Conservation (phyloP, 2,797 vertebrate species). For the Hafferia zeledoni region DNA sequence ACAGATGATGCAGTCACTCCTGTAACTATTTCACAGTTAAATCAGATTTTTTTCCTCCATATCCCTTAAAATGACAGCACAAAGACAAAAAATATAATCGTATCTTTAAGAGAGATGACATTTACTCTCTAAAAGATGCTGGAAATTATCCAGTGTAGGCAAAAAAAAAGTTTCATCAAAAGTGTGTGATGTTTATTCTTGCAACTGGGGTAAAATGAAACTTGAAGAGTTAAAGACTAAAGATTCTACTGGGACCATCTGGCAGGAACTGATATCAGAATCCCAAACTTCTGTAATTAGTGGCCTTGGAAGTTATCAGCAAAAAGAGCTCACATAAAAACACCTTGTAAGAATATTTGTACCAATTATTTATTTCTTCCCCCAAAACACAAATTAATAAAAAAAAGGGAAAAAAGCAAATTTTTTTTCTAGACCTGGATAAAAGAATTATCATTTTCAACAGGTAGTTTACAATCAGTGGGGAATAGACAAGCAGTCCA, state of each 20-base stretch:
- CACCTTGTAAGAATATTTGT: conserved; percentile 74
- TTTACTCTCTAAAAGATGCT: conserved; percentile 37
- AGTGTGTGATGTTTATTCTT: neutral
- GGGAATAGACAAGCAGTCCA: conserved; percentile 68
- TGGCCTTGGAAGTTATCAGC: conserved; percentile 21
- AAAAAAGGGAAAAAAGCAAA: conserved; percentile 57
- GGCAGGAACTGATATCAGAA: conserved; percentile 28
- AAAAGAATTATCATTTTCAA: conserved; percentile 72
- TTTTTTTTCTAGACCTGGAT: conserved; percentile 67
- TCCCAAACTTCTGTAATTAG: conserved; percentile 1
- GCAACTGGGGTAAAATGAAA: neutral
- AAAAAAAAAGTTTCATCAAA: neutral
- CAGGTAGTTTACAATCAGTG: conserved; percentile 79
- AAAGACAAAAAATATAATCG: conserved; percentile 23
- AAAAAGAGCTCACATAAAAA: conserved; percentile 73
- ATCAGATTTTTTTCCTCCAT: neutral
- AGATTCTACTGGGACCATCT: neutral
- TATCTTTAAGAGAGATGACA: conserved; percentile 33
- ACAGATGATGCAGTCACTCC: neutral
- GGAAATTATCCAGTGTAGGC: conserved; percentile 19
- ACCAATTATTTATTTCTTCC: conserved; percentile 75
- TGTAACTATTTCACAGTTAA: conserved; percentile 46
- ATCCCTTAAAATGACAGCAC: conserved; percentile 21
- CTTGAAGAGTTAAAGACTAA: conserved; percentile 36
- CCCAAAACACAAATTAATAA: conserved; percentile 66